Evolutionary conservation across 2,797 vertebrate species (phyloP).

Genomic region (Bovichtus variegatus): DNA sequence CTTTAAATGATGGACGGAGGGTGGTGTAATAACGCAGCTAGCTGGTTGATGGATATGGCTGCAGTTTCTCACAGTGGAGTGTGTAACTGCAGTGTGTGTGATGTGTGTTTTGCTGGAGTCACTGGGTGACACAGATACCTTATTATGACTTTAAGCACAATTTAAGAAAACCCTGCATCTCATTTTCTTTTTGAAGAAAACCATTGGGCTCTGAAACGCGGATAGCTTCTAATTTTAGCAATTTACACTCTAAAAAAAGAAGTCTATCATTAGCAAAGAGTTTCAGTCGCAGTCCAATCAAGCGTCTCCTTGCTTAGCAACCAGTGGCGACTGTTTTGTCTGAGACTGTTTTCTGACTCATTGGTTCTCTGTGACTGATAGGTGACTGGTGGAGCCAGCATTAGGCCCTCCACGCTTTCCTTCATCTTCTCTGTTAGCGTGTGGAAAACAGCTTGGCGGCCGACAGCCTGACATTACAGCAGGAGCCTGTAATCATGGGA

Average conservation of each 20-base stretch:
- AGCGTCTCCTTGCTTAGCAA: constrained; percentile 65
- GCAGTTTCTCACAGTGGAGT: constrained; percentile 29
- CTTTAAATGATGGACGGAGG: constrained; percentile 76
- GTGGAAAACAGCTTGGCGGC: constrained; percentile 84
- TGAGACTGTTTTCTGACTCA: constrained; percentile 71
- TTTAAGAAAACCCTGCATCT: constrained; percentile 39
- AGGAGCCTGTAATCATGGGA: constrained; percentile 86
- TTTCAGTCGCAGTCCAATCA: constrained; percentile 72
- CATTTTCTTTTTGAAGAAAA: constrained; percentile 58
- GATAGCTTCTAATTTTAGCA: constrained; percentile 73
- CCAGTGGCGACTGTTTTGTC: constrained; percentile 68
- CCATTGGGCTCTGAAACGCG: constrained; percentile 38
- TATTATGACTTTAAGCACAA: constrained; percentile 44
- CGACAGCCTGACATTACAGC: constrained; percentile 85
- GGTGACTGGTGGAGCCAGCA: constrained; percentile 74
- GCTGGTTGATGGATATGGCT: constrained; percentile 56
- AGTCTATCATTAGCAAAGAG: constrained; percentile 74
- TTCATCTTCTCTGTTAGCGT: constrained; percentile 79
- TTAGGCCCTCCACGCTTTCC: constrained; percentile 70
- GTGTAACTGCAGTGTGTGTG: constrained; percentile 19
- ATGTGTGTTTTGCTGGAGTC: constrained; percentile 44
- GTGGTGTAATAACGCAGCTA: constrained; percentile 59
- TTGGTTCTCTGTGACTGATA: constrained; percentile 74
- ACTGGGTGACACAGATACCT: constrained; percentile 40
- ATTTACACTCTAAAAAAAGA: constrained; percentile 59